Evolutionary conservation across 30 jellyfish, hydroid and myxozoan genomes (phyloP).

Genomic region (Turritopsis dohrnii): DNA sequence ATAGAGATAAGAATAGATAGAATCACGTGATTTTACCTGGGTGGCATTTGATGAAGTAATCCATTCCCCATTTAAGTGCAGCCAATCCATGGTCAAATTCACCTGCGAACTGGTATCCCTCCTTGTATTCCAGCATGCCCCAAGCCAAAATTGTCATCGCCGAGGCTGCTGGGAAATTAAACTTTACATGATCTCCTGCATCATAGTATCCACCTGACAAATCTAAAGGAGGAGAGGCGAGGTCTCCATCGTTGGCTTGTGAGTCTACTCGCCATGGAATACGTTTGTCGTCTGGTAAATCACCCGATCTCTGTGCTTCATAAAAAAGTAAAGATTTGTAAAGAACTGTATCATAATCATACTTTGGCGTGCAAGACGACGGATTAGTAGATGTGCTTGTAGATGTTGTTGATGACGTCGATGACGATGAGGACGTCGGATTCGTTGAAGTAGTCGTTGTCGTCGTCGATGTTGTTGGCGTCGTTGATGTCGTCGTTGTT

Average conservation of each 20-base stretch:
- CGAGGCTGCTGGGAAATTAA: slow-evolving; percentile 67
- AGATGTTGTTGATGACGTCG: neutral
- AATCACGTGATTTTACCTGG: slow-evolving; percentile 37
- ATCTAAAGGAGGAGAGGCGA: slow-evolving; percentile 20
- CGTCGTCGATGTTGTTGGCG: neutral
- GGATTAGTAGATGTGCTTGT: slow-evolving; percentile 22
- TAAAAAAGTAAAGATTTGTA: slow-evolving; percentile 46
- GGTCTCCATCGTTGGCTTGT: slow-evolving; percentile 44
- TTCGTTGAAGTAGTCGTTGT: neutral
- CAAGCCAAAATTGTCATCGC: slow-evolving; percentile 63
- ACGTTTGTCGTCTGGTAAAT: slow-evolving; percentile 44
- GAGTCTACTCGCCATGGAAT: slow-evolving; percentile 63
- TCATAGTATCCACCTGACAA: slow-evolving; percentile 76
- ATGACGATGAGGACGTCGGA: neutral
- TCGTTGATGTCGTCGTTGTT: neutral
- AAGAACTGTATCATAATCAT: slow-evolving; percentile 46
- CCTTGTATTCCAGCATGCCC: slow-evolving; percentile 60
- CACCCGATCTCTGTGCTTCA: slow-evolving; percentile 86
- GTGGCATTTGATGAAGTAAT: slow-evolving; percentile 69
- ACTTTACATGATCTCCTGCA: slow-evolving; percentile 81
- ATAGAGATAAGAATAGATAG: neutral
- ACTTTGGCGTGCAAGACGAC: slow-evolving; percentile 24
- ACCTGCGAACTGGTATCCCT: slow-evolving; percentile 56
- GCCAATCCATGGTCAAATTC: slow-evolving; percentile 48
- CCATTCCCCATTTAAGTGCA: slow-evolving; percentile 79